Evolutionary conservation across 64 coral and sea anemone species (phyloP).

Genomic region (Montipora foliosa): DNA sequence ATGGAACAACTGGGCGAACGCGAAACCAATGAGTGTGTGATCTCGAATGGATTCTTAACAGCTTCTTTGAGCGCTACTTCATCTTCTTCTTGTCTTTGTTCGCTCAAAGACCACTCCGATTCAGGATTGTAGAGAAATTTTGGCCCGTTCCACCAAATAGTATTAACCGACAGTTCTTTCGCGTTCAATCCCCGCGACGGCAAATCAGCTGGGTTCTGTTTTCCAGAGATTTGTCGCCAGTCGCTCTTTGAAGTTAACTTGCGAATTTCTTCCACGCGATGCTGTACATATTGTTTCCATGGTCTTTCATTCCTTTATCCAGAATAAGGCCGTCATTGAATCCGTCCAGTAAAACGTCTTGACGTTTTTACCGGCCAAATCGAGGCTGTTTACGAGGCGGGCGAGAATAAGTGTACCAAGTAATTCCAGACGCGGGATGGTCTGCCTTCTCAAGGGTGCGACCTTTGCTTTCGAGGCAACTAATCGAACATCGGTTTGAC

Average conservation of each 20-base stretch:
- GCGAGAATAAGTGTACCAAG: constrained; percentile 50
- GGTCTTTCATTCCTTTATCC: constrained; percentile 42
- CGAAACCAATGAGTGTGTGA: not conserved
- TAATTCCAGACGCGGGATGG: constrained; percentile 49
- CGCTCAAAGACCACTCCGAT: not conserved
- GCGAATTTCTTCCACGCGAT: constrained; percentile 19
- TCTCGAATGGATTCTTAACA: not conserved
- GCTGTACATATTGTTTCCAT: constrained; percentile 39
- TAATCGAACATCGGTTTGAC: constrained; percentile 15
- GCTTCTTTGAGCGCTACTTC: not conserved
- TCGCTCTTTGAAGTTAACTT: not conserved
- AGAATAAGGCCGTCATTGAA: constrained; percentile 2
- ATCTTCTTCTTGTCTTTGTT: not conserved
- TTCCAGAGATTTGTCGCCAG: not conserved
- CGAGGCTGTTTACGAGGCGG: constrained; percentile 3
- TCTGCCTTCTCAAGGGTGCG: constrained; percentile 31
- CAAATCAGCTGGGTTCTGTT: not conserved
- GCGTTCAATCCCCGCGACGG: not conserved
- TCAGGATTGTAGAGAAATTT: constrained; percentile 1
- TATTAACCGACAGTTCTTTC: constrained; percentile 1
- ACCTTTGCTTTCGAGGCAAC: constrained; percentile 64
- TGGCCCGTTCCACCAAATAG: constrained; percentile 44
- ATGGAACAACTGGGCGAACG: too few species aligned
- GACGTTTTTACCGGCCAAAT: not conserved
- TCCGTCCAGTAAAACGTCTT: constrained; percentile 25